Evolutionary conservation across 1,140 invertebrate species (phyloP).

Genomic region (Acromyrmex heyeri): DNA sequence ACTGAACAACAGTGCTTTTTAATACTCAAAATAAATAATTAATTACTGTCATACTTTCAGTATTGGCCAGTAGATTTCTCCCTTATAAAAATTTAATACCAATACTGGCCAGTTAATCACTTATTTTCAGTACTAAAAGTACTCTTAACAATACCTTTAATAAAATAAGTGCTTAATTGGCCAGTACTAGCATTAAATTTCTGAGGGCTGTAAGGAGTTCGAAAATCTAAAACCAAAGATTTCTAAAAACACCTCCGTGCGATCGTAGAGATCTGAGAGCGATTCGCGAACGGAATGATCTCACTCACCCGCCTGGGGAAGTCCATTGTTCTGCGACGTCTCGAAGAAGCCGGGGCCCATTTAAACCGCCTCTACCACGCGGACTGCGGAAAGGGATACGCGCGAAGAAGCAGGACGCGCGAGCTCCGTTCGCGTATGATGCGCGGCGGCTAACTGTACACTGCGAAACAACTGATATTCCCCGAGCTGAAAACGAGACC

Average conservation of each 20-base stretch:
- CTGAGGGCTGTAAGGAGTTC: no score
- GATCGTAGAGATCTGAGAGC: background rate
- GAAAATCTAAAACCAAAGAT: background rate
- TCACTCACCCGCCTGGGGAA: constrained; percentile 83
- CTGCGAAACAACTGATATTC: constrained; percentile 77
- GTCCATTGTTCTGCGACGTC: constrained; percentile 78
- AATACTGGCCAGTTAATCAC: no score
- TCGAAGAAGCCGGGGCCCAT: constrained; percentile 47
- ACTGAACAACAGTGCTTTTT: no score
- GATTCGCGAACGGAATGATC: constrained; percentile 2
- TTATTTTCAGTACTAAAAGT: no score
- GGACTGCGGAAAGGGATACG: constrained; percentile 40
- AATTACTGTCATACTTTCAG: no score
- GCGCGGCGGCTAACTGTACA: constrained; percentile 75
- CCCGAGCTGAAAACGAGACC: constrained; percentile 80
- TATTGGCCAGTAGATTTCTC: no score
- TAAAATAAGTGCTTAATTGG: no score
- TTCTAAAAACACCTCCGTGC: no score
- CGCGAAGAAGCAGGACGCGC: constrained; percentile 64
- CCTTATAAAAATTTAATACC: no score
- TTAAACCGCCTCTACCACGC: constrained; percentile 33
- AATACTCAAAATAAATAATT: no score
- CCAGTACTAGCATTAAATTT: no score
- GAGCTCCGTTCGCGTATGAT: constrained; percentile 37
- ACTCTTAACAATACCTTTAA: no score